Base-by-base conservation (phyloP, 2,797 vertebrate genomes). In the Thripadectes ignobilis region DNA sequence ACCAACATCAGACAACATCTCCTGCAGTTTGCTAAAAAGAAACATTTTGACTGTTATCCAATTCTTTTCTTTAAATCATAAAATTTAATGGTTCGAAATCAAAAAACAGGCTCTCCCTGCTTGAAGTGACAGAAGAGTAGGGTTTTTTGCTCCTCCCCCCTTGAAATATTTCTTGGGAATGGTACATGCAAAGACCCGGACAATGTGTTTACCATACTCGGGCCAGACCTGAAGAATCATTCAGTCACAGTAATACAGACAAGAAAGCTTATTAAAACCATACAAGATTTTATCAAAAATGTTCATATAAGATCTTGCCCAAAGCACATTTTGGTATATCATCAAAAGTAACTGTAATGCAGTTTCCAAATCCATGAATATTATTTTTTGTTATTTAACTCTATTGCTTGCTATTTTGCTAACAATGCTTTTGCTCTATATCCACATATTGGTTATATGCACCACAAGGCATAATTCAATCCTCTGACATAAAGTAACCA, bases 1-100 rank as follows among this genome's bases (percentile, higher is more conserved):
- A 89, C 32, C 66, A 78, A 26, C 78, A 94, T 96, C 92, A 95
- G 87, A 95, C 46, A 94, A 13, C 19, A 80, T 45, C 79, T 88
- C 92, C 95, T 73, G 76, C 84, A 89, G 93, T 84, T 84, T 62
- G 27, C 48, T 84, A 84, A 91, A 89, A 89, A 88, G n/a, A 43
- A 89, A 61, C 39, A 81, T 80, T 92, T 93, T 96, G 91, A 95
- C 73, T 66, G n/a, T 52, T 72, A 81, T 85, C 93, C 92, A 92
- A 59, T 61, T 89, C 45, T 87, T 91, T 86, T 49, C 58, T 80
- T 96, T 85, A 89, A 92, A 77, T 52, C 48, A 68, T 59, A 86
- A 88, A 80, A 39, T 61, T 83, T 77, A 68, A 54, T 46, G 17
- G 14, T 77, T 92, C 43, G 80, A 74, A 87, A 85, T 34, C 32